Percentiles rank a stretch among this genome's conserved stretches.
phyloP scores from a whole-genome alignment of 1,140 invertebrate genomes.

The Sipha flava region DNA sequence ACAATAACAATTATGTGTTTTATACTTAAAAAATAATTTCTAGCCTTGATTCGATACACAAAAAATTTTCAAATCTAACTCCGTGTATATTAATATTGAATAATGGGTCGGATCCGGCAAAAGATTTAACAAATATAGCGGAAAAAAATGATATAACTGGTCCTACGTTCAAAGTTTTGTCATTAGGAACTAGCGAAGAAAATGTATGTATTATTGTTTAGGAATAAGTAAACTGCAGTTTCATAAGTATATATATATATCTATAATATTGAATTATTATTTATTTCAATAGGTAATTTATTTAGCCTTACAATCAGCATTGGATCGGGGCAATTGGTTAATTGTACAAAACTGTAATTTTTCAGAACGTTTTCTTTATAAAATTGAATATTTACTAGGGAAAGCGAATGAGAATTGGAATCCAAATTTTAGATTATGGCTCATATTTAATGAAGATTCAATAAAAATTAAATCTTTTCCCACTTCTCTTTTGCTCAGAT shows the following conservation, averaged over 20 bases:
- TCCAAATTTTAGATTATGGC: conserved; percentile 3
- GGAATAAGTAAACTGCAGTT: neutral
- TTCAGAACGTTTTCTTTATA: neutral
- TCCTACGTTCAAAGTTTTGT: neutral
- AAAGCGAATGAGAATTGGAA: neutral
- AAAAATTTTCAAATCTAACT: conserved; percentile 40
- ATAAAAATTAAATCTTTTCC: neutral
- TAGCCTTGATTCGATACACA: conserved; percentile 76
- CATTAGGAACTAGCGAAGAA: neutral
- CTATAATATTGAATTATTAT: no score
- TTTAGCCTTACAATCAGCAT: neutral
- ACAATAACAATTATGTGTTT: neutral
- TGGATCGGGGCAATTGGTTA: conserved; percentile 5
- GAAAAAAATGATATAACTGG: neutral
- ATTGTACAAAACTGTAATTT: conserved; percentile 16
- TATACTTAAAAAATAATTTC: conserved; percentile 64
- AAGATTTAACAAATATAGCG: conserved; percentile 61
- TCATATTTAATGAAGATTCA: neutral
- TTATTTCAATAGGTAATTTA: neutral
- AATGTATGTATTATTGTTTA: neutral
- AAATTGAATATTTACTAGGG: neutral
- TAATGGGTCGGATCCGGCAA: conserved; percentile 77
- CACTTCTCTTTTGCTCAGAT: neutral
- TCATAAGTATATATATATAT: no score
- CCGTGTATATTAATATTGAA: conserved; percentile 48